Evolutionary conservation across 2,797 vertebrate genomes (phyloP).

Genomic region (Typhlichthys eigenmanni): DNA sequence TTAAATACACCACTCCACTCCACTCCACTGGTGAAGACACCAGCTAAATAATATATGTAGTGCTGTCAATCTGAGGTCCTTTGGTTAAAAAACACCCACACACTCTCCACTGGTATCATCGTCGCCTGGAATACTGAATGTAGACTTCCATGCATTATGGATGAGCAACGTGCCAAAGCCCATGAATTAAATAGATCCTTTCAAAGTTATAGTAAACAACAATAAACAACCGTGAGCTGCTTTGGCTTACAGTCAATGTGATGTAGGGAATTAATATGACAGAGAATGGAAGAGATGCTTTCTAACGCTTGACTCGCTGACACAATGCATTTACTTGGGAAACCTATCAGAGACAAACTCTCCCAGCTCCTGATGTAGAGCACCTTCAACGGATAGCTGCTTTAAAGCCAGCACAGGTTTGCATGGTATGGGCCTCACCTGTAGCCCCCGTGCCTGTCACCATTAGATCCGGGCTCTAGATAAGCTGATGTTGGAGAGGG

Average conservation of each 20-base stretch:
- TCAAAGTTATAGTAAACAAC: background rate
- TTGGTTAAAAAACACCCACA: constrained; percentile 3
- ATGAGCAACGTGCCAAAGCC: background rate
- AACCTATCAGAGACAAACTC: no score
- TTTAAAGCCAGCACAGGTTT: no score
- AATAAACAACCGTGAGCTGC: background rate
- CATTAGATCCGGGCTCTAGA: constrained; percentile 87
- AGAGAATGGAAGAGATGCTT: no score
- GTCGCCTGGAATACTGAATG: constrained; percentile 2
- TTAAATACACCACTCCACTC: background rate
- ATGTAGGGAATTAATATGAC: no score
- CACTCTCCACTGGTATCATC: background rate
- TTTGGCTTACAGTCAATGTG: background rate
- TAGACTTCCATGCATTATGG: constrained; percentile 25
- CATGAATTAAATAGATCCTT: background rate
- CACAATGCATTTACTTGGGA: no score
- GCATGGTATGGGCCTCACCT: background rate
- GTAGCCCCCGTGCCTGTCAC: constrained; percentile 2
- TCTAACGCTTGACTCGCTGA: no score
- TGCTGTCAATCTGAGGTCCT: background rate
- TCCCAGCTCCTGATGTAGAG: no score
- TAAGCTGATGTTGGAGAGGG: constrained; percentile 89
- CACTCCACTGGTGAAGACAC: background rate
- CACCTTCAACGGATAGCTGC: no score
- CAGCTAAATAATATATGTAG: constrained; percentile 2